Percentiles rank a stretch among this genome's conserved stretches.
These are phyloP conservation scores for Plusia festucae DNA, from an alignment of 2,888 invertebrate genomes.

Conservation along the genomic window DNA sequence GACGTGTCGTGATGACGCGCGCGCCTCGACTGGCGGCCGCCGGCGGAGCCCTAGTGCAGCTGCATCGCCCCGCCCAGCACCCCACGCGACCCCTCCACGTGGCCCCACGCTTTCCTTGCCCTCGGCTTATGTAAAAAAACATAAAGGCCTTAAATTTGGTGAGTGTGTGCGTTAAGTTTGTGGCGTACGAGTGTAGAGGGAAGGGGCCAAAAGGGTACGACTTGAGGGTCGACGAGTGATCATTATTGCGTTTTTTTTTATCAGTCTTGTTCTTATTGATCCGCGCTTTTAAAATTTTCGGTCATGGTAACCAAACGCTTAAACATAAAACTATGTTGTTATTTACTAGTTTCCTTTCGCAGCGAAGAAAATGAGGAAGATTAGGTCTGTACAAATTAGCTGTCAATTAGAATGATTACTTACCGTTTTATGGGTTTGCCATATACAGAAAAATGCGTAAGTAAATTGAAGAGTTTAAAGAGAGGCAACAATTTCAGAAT, in stretches of 20 bases:
- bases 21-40: conserved; percentile 81
- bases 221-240: conserved; percentile 68
- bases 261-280: conserved; percentile 69
- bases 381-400: conserved; percentile 35
- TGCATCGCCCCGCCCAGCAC: conserved; percentile 86
- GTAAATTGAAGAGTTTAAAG: conserved; percentile 35
- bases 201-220: conserved; percentile 72
- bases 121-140: conserved; percentile 81
- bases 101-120: conserved; percentile 82
- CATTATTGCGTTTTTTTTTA: conserved; percentile 71
- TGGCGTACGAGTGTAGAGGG: conserved; percentile 64
- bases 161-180: conserved; percentile 63
- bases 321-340: conserved; percentile 18
- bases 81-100: conserved; percentile 81
- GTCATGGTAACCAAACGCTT: conserved; percentile 40
- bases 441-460: conserved; percentile 26
- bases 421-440: conserved; percentile 24
- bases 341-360: conserved; percentile 22
- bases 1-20: conserved; percentile 79
- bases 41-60: conserved; percentile 83
- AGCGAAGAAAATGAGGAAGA: conserved; percentile 34
- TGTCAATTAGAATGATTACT: conserved; percentile 33
- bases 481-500: conserved; percentile 28
- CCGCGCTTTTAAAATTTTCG: conserved; percentile 51
- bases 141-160: conserved; percentile 59